phyloP scores from a whole-genome alignment of 2,888 invertebrate genomes.

The Dicranocentrus wangi region DNA sequence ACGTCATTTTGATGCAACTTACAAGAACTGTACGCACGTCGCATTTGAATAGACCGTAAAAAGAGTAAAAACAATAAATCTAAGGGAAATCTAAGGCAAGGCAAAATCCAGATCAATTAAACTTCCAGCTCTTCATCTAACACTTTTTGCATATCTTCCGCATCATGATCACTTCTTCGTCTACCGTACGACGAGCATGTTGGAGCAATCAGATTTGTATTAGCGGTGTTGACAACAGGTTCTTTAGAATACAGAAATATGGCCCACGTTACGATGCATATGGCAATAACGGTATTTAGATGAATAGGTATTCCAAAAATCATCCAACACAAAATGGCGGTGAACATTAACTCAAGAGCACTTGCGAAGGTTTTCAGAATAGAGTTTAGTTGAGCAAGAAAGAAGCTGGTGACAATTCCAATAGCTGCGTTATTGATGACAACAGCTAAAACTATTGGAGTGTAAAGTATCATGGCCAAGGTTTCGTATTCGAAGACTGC shows the following conservation, averaged over 20 bases:
- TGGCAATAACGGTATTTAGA: conserved; percentile 86
- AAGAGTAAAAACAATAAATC: no score
- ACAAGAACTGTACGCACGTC: no score
- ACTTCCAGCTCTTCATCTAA: conserved; percentile 67
- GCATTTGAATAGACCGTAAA: no score
- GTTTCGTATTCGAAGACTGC: conserved; percentile 78
- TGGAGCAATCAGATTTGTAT: conserved; percentile 1
- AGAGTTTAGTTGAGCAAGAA: conserved; percentile 92
- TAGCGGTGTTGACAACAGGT: conserved; percentile 80
- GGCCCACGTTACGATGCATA: conserved; percentile 87
- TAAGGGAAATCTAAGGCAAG: no score
- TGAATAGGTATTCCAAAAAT: conserved; percentile 90
- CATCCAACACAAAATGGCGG: conserved; percentile 89
- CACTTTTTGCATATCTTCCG: conserved; percentile 68
- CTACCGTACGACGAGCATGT: no score
- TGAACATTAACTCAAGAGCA: conserved; percentile 91
- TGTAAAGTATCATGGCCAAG: conserved; percentile 70
- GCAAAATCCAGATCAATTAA: conserved; percentile 40
- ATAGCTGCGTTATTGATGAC: conserved; percentile 92
- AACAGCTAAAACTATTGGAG: conserved; percentile 83
- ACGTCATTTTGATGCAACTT: no score
- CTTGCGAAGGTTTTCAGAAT: conserved; percentile 97
- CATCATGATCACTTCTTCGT: conserved; percentile 13
- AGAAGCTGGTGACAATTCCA: conserved; percentile 95
- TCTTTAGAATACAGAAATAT: conserved; percentile 91